Conservation (phyloP, 1,140 invertebrate genomes). For the Elymnias hypermnestra region DNA sequence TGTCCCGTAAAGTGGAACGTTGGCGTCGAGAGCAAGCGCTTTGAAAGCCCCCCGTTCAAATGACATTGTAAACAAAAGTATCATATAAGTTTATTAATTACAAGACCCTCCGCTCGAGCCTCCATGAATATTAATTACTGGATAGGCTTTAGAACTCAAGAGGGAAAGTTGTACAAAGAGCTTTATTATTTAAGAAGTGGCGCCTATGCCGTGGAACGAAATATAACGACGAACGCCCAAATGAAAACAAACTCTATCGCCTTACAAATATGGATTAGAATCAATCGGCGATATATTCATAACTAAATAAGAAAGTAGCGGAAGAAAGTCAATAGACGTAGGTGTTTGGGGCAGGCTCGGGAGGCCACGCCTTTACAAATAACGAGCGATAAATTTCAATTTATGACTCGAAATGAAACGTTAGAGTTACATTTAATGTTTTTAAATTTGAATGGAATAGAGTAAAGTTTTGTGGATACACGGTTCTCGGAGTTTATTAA, state of each 20-base stretch:
- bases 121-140: constrained; percentile 74
- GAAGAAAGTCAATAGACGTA: constrained; percentile 72
- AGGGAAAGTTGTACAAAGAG: constrained; percentile 75
- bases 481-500: neutral
- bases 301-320: constrained; percentile 67
- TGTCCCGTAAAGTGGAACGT: constrained; percentile 9
- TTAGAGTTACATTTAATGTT: neutral
- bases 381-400: constrained; percentile 10
- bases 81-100: constrained; percentile 77
- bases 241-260: constrained; percentile 28
- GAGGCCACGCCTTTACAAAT: constrained; percentile 41
- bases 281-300: constrained; percentile 43
- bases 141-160: constrained; percentile 72
- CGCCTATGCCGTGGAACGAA: constrained; percentile 61
- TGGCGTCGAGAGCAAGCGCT: constrained; percentile 26
- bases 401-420: constrained; percentile 14
- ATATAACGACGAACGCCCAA: constrained; percentile 33
- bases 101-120: constrained; percentile 63
- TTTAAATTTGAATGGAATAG: constrained; percentile 1
- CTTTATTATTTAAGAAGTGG: constrained; percentile 74
- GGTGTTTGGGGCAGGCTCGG: constrained; percentile 58
- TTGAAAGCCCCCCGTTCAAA: constrained; percentile 40
- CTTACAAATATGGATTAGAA: constrained; percentile 25
- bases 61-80: constrained; percentile 75
- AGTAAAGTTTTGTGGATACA: neutral